phyloP scores from a whole-genome alignment of 2,888 invertebrate genomes.

The Mesopsocus fuscifrons region DNA sequence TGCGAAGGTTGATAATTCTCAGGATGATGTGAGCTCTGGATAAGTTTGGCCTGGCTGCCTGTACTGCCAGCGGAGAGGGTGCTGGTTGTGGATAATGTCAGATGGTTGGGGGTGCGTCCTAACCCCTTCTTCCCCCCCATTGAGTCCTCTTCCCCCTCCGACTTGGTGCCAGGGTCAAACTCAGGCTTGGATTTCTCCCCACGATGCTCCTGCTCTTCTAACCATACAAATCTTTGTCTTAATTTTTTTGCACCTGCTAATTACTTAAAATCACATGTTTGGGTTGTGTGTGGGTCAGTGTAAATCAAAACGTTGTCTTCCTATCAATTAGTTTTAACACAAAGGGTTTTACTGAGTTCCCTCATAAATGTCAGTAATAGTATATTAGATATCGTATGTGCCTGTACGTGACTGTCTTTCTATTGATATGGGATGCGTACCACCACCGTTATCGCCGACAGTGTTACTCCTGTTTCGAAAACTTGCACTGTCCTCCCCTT shows the following conservation, averaged over 20 bases:
- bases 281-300: too few relatives aligned
- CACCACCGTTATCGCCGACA: constrained; percentile 68
- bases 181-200: constrained; percentile 17
- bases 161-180: constrained; percentile 54
- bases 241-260: too few relatives aligned
- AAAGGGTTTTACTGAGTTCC: too few relatives aligned
- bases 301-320: constrained; percentile 1
- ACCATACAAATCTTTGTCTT: too few relatives aligned
- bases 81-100: constrained; percentile 83
- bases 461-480: constrained; percentile 80
- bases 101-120: constrained; percentile 83
- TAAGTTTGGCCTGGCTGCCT: constrained; percentile 78
- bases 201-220: too few relatives aligned
- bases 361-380: too few relatives aligned
- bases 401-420: too few relatives aligned
- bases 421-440: too few relatives aligned
- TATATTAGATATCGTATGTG: too few relatives aligned
- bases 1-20: constrained; percentile 77
- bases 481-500: constrained; percentile 45
- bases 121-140: constrained; percentile 34
- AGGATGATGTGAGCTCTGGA: constrained; percentile 86
- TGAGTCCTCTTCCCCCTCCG: constrained; percentile 68
- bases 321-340: too few relatives aligned
- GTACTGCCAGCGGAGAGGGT: constrained; percentile 87
- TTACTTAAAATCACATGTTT: too few relatives aligned